These are phyloP conservation scores for Varecia variegata DNA, from an alignment of 2,797 vertebrate genomes.

Conservation along the genomic window DNA sequence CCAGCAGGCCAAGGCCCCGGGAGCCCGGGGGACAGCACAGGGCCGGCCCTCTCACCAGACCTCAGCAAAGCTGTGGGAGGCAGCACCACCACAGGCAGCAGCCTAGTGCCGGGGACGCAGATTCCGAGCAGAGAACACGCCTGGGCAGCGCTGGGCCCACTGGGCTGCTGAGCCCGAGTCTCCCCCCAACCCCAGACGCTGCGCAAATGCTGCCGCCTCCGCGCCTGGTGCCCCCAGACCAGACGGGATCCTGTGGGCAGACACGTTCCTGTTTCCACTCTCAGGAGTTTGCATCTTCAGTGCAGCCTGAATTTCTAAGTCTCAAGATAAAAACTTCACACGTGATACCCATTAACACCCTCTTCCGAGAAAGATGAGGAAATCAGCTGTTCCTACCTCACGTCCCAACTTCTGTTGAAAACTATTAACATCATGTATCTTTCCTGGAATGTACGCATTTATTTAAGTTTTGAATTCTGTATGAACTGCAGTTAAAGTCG, in stretches of 20 bases:
- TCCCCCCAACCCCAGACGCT: fast-evolving
- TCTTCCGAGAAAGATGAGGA: fast-evolving
- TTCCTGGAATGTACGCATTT: neutral
- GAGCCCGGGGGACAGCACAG: neutral
- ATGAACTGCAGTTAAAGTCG: no score
- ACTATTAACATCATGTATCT: fast-evolving
- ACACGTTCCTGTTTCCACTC: neutral
- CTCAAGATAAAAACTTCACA: neutral
- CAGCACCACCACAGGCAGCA: neutral
- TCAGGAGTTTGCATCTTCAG: no score
- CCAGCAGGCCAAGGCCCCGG: neutral
- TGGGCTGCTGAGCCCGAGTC: neutral
- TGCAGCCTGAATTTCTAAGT: no score
- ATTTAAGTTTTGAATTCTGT: no score
- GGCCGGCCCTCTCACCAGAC: neutral
- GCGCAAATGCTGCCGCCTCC: neutral
- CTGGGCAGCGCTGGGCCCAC: neutral
- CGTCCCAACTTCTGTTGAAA: neutral
- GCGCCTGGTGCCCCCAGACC: neutral
- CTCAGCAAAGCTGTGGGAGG: neutral
- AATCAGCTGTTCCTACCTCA: neutral
- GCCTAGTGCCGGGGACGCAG: neutral
- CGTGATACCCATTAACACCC: fast-evolving
- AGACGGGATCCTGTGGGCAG: neutral
- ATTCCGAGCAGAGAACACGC: no score